Base-by-base conservation (phyloP, 2,113 vertebrate genomes). In the Nicator chloris region DNA sequence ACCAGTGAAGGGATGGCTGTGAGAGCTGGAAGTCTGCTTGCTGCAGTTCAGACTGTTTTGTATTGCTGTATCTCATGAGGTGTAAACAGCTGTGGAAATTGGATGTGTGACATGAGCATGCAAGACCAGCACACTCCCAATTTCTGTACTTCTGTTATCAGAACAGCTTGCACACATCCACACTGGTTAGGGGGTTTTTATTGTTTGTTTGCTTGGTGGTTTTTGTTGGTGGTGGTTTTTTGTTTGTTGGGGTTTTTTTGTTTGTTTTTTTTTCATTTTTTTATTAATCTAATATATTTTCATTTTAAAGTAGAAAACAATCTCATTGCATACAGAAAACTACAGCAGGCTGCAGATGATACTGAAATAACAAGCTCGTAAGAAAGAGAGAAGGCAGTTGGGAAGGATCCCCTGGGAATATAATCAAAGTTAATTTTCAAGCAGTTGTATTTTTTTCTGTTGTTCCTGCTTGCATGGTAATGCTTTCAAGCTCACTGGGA, bases 341-440 rank as follows among this genome's bases (percentile, higher is more conserved):
- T 54, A 8, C 30, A 79, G n/a, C 13, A 80, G 30, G 12, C 26
- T 40, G 50, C 49, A 82, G 61, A 37, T 87, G 23, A 31, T 68
- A 49, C 10, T 91, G 78, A 79, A 85, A 87, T 79, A 69, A 59
- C 15, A 72, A 68, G 28, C 6, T 40, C 12, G 1, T 76, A 80
- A n/a, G 45, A 90, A 69, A 82, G 45, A 68, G 37, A 56, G 47
- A 19, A 84, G 39, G n/a, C 57, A 64, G 31, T 61, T 90, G 61
- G n/a, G 35, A 80, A 90, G 53, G 79, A 56, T 87, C 65, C 27
- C 17, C 10, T 61, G 57, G 28, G 75, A 72, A 76, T 60, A n/a
- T 82, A 88, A 72, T 69, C 9, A 65, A 66, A 76, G 21, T 51
- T 92, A 76, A 90, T 93, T 88, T 82, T 82, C 26, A 85, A 80